Conservation (phyloP, 2,113 vertebrate species). For the Oreotrochilus melanogaster region DNA sequence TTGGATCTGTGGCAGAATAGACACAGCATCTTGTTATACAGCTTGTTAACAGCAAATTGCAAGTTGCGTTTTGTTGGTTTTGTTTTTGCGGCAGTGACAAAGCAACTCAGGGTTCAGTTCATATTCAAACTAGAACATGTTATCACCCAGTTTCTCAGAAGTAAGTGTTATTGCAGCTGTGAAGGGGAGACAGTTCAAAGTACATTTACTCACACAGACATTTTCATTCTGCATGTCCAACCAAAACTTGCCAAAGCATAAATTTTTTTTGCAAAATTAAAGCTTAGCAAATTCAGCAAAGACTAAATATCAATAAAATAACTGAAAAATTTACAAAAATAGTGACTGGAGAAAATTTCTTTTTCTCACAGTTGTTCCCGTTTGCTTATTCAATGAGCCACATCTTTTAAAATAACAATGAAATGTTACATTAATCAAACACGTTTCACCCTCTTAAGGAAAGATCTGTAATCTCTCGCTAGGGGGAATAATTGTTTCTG, state of each 20-base stretch:
- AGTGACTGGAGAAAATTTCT: background rate
- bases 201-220: background rate
- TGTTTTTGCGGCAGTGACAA: background rate
- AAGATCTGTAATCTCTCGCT: background rate
- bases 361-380: background rate
- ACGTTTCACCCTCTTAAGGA: background rate
- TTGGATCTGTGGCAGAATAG: conserved; percentile 65
- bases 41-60: background rate
- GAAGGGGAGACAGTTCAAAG: background rate
- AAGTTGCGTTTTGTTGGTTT: background rate
- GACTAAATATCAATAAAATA: background rate
- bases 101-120: background rate
- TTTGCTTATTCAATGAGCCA: background rate
- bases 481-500: background rate
- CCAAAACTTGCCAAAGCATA: background rate
- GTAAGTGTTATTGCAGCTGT: background rate
- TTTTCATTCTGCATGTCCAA: background rate
- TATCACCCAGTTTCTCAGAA: background rate
- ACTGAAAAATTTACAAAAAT: background rate
- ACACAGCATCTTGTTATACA: background rate
- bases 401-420: background rate
- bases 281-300: background rate
- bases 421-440: background rate
- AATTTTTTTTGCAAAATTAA: background rate
- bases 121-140: background rate